Percentiles rank a stretch among this genome's conserved stretches.
phyloP scores from a whole-genome alignment of 30 jellyfish, hydroid and myxozoan genomes.

The Rhopilema esculentum region DNA sequence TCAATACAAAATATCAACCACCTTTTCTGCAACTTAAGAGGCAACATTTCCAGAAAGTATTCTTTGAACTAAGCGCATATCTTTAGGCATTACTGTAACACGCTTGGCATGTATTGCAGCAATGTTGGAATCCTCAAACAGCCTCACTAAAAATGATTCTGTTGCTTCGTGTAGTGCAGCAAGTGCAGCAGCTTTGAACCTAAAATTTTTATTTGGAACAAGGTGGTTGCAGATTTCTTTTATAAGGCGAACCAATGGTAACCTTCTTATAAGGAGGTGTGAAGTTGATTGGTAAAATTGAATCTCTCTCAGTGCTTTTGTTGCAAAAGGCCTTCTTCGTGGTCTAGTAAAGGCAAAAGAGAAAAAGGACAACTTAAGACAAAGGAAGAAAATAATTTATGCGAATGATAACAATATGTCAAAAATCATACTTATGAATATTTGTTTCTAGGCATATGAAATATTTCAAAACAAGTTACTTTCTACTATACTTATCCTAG shows the following conservation, averaged over 20 bases:
- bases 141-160: conserved; percentile 63
- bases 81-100: conserved; percentile 71
- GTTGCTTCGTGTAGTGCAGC: conserved; percentile 74
- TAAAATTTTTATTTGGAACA: conserved; percentile 12
- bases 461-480: too few relatives aligned
- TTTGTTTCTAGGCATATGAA: too few relatives aligned
- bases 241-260: conserved; percentile 51
- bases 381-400: too few relatives aligned
- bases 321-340: conserved; percentile 47
- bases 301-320: conserved; percentile 48
- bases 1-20: background rate
- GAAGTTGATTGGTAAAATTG: conserved; percentile 57
- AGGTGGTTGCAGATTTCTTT: conserved; percentile 12
- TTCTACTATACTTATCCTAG: too few relatives aligned
- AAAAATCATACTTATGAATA: too few relatives aligned
- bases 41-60: background rate
- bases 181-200: conserved; percentile 50
- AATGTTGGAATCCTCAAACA: conserved; percentile 49
- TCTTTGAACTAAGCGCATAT: conserved; percentile 47
- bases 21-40: background rate
- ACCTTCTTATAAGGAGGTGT: conserved; percentile 36
- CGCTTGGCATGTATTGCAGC: conserved; percentile 69
- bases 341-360: background rate
- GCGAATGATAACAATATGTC: too few relatives aligned
- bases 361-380: background rate